Evolutionary conservation across 2,113 vertebrate species (phyloP).

Genomic region (Alectura lathami): DNA sequence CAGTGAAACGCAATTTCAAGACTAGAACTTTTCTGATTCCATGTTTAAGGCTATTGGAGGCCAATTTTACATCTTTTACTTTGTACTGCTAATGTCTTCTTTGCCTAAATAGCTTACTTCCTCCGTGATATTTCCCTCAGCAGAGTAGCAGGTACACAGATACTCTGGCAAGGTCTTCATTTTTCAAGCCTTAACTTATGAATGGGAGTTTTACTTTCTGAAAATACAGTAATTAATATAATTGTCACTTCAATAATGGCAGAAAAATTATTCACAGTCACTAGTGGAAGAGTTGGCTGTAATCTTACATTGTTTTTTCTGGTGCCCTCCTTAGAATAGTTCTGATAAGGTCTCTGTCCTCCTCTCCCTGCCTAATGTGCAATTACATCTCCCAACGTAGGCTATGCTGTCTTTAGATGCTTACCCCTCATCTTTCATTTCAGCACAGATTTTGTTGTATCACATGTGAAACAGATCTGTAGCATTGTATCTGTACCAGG

Average conservation of each 20-base stretch:
- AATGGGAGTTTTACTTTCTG: background rate
- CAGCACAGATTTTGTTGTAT: background rate
- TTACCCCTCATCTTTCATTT: background rate
- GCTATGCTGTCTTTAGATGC: background rate
- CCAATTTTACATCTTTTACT: background rate
- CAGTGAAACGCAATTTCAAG: background rate
- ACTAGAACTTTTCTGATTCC: background rate
- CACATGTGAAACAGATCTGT: background rate
- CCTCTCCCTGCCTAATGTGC: background rate
- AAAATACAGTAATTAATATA: background rate
- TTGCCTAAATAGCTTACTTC: background rate
- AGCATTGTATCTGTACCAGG: background rate
- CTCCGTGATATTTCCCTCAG: background rate
- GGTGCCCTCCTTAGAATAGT: background rate
- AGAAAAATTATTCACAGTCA: background rate
- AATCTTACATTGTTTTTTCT: background rate
- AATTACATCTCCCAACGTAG: background rate
- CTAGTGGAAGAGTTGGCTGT: fast-evolving
- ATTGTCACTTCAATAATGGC: background rate
- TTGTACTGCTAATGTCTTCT: background rate
- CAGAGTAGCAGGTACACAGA: background rate
- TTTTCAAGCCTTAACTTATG: background rate
- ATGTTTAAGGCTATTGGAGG: background rate
- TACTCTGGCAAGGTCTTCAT: background rate
- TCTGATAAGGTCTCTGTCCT: background rate